A percentile compares a stretch with the other conserved stretches of the same genome.
These are phyloP conservation scores for Isichthys henryi DNA, from an alignment of 2,113 vertebrate genomes.

Conservation along the genomic window DNA sequence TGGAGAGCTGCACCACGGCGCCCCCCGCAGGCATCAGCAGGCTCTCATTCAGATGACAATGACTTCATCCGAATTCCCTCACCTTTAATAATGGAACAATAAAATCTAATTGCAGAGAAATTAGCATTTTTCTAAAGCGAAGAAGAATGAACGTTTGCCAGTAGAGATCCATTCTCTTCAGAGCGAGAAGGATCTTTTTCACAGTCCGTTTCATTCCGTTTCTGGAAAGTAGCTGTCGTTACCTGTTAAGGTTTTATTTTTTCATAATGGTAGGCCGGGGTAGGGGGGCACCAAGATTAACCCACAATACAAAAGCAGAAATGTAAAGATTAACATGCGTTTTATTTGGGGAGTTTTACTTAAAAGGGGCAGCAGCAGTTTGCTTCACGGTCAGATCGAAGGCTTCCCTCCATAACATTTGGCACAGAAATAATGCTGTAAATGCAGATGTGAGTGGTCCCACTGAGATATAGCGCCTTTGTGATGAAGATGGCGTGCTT, in stretches of 20 bases:
- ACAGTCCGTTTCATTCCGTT: background rate
- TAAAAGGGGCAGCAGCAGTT: background rate
- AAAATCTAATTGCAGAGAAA: background rate
- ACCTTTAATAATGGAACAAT: background rate
- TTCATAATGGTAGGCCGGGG: background rate
- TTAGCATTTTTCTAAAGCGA: background rate
- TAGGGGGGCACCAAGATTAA: background rate
- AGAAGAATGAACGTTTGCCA: background rate
- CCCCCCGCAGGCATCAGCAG: background rate
- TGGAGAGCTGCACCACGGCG: background rate
- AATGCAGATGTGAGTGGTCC: background rate
- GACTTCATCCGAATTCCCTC: background rate
- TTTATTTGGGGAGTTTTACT: conserved; percentile 11
- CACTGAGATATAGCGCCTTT: background rate
- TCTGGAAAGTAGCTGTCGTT: background rate
- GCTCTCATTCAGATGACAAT: background rate
- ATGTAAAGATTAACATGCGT: background rate
- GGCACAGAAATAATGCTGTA: background rate
- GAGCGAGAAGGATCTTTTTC: background rate
- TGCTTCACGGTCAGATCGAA: background rate
- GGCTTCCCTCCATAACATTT: background rate
- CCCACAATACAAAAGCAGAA: background rate
- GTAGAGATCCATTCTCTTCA: background rate
- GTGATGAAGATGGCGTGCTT: background rate
- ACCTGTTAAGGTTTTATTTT: background rate